These are phyloP conservation scores for Macroglossus sobrinus DNA, from an alignment of 2,113 vertebrate species.

Conservation along the genomic window DNA sequence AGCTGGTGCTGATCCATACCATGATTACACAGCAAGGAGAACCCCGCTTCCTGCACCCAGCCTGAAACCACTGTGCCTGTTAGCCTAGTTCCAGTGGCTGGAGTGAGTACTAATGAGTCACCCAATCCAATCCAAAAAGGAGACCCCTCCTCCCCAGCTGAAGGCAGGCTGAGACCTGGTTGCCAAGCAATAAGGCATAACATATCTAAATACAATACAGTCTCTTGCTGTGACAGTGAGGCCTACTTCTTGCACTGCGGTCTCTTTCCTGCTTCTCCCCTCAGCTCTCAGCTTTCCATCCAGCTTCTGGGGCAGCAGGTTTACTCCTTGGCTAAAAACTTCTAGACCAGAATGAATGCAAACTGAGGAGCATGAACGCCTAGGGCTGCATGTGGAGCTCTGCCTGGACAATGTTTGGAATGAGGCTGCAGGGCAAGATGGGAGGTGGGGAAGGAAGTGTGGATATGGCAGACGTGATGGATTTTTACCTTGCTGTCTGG, in stretches of 20 bases:
- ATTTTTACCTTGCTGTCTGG: background rate
- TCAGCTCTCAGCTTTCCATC: background rate
- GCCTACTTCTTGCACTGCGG: background rate
- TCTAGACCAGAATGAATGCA: background rate
- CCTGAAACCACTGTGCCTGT: background rate
- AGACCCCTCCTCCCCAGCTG: constrained; percentile 10
- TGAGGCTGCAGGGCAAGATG: too few relatives aligned
- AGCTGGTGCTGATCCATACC: background rate
- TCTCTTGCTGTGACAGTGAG: background rate
- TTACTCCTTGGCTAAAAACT: background rate
- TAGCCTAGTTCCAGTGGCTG: background rate
- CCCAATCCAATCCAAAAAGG: background rate
- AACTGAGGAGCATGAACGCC: background rate
- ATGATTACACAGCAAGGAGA: background rate
- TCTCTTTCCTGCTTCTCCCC: background rate
- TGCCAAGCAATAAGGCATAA: constrained; percentile 65
- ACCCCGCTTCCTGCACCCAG: background rate
- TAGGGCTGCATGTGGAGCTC: background rate
- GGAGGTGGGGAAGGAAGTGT: background rate
- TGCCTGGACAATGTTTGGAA: background rate
- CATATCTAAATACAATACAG: constrained; percentile 59
- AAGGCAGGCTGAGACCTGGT: constrained; percentile 1
- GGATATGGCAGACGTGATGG: background rate
- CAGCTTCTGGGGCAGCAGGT: background rate
- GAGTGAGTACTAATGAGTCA: constrained; percentile 42